phyloP scores from a whole-genome alignment of 2,888 invertebrate genomes.

The Alloscopus bannaensis region DNA sequence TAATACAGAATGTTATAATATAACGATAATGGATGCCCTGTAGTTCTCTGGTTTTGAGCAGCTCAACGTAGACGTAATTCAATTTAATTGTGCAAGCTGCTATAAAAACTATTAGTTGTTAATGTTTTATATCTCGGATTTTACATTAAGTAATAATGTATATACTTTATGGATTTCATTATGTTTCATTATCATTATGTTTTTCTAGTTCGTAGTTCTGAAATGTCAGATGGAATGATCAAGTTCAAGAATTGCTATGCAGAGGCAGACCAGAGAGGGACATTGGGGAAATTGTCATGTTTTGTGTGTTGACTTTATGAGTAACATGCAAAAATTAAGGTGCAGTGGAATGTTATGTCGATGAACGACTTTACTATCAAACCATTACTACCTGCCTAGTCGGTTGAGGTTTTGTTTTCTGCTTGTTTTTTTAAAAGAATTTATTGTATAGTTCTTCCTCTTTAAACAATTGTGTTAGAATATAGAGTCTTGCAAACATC shows the following conservation, averaged over 20 bases:
- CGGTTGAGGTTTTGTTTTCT: not conserved
- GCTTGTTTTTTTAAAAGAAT: not conserved
- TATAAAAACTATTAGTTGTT: conserved; percentile 20
- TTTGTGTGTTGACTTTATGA: not conserved
- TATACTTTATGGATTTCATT: conserved; percentile 5
- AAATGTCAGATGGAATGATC: no score
- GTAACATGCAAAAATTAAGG: not conserved
- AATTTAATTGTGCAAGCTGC: not conserved
- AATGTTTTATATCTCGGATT: conserved; percentile 46
- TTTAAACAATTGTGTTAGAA: no score
- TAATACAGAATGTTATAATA: not conserved
- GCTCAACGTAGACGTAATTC: conserved; percentile 3
- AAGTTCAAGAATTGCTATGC: no score
- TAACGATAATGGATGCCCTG: not conserved
- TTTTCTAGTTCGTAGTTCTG: conserved; percentile 4
- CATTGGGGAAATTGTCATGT: no score
- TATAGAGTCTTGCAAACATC: no score
- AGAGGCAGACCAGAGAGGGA: no score
- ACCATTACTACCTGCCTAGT: not conserved
- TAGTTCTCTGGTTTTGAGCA: conserved; percentile 15
- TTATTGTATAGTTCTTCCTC: no score
- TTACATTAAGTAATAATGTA: conserved; percentile 38
- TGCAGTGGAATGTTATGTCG: not conserved
- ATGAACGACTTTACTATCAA: not conserved
- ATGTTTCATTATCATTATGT: not conserved